Conservation (phyloP, 2,888 invertebrate species). For the Eupithecia inturbata region DNA sequence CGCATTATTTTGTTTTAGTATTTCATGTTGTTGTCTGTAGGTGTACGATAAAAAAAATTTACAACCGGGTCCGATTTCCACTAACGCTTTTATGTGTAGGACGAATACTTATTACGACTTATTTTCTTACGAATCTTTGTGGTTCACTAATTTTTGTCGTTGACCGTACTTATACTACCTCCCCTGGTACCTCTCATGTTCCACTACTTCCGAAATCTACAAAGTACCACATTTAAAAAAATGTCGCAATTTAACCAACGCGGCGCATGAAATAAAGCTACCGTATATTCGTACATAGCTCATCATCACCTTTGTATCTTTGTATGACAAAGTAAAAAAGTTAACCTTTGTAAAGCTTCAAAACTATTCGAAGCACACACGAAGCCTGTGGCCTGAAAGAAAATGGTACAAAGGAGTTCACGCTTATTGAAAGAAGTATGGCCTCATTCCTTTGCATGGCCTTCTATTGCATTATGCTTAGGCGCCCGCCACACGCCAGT, state of each 20-base stretch:
- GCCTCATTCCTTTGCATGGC: conserved; percentile 11
- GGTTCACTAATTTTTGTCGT: not conserved
- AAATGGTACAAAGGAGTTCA: conserved; percentile 9
- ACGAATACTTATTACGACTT: no score
- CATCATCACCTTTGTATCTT: not conserved
- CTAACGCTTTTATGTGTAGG: no score
- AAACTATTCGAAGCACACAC: not conserved
- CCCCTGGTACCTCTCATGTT: not conserved
- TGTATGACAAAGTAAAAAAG: not conserved
- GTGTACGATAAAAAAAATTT: not conserved
- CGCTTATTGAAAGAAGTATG: not conserved
- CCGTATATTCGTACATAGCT: not conserved
- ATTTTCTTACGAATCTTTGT: not conserved
- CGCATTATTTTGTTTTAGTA: not conserved
- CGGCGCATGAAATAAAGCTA: not conserved
- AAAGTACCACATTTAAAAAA: not conserved
- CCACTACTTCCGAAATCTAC: no score
- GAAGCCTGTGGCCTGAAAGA: conserved; percentile 11
- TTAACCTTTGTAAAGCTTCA: not conserved
- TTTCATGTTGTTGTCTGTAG: not conserved
- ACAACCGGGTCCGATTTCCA: no score
- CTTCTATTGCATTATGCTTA: conserved; percentile 13
- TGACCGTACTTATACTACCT: not conserved
- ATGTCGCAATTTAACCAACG: not conserved
- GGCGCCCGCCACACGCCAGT: not conserved